Evolutionary conservation across 2,888 invertebrate species (phyloP), one percentile per base, ranked within the genome.

Genomic region (Argynnis bischoffii): DNA sequence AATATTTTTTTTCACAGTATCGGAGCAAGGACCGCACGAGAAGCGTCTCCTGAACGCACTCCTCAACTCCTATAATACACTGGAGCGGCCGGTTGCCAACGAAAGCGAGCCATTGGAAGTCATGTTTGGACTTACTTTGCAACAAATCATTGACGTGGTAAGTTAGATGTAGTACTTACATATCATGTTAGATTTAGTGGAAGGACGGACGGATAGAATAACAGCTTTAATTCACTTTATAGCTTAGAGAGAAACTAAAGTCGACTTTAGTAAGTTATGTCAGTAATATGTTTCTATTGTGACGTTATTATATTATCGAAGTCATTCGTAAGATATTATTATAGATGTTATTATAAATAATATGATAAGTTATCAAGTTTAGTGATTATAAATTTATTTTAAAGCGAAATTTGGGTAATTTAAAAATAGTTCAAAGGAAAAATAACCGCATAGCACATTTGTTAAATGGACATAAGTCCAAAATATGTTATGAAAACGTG

Each of bases 81-180:
- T 98, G 88, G 98, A 98, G 93, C 94, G 98, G 88, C 98, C 98
- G 69, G 98, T 98, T 74, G 96, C 97, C 80, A 97, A 97, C 89
- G 98, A 98, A 94, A 97, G 97, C 80, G 97, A 97, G 81, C 96
- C 98, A 64, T 94, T 98, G 76, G 96, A 97, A 93, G 97, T 98
- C 79, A 97, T 95, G 88, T 98, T 98, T 89, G 98, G 98, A 81
- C 95, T 98, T 86, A 98, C 98, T 72, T 90, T 98, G 81, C 97
- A 97, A 92, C 98, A 98, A 93, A 98, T 98, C 87, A 98, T 98
- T 86, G 98, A 98, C 91, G 98, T 98, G 96, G 98, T 98, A 93
- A 96, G 97, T 95, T 63, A 41, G 35, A 41, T 41, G 2, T 41
- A 41, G 5, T 31, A 15, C 11, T 3, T 2, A n/a, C 5, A 26